Percentiles rank a stretch among this genome's conserved stretches.
Conservation (phyloP, 2,888 invertebrate genomes). For the Adelognathus sp. region DNA sequence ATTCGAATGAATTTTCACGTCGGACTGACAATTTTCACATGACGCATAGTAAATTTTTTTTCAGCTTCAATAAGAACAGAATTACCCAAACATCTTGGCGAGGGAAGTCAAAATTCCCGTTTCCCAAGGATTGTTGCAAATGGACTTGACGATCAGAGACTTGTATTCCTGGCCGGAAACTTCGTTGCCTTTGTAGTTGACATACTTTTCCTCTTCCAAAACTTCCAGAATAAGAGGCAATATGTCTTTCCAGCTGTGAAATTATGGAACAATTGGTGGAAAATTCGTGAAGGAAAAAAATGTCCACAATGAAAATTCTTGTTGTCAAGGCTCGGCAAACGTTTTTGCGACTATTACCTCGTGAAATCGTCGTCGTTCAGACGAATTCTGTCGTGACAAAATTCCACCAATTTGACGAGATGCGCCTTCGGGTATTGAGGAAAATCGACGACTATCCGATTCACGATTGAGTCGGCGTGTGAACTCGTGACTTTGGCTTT, state of each 20-base stretch:
- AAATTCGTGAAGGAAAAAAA: not conserved
- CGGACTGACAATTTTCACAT: no score
- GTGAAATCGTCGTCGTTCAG: constrained; percentile 82
- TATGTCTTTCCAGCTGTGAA: constrained; percentile 86
- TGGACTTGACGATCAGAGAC: constrained; percentile 83
- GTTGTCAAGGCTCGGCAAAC: no score
- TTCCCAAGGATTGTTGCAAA: constrained; percentile 85
- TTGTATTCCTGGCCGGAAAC: constrained; percentile 85
- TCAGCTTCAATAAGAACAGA: no score
- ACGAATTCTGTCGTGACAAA: constrained; percentile 83
- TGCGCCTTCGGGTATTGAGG: constrained; percentile 82
- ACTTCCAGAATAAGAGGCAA: constrained; percentile 85
- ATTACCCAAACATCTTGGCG: constrained; percentile 87
- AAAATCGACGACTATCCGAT: constrained; percentile 82
- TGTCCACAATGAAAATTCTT: not conserved
- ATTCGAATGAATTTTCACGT: no score
- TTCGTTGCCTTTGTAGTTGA: constrained; percentile 84
- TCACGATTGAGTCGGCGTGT: constrained; percentile 82
- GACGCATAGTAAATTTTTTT: no score
- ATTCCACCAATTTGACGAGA: constrained; percentile 83
- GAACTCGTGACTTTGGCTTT: constrained; percentile 77
- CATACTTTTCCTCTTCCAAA: constrained; percentile 82
- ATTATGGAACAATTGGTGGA: not conserved
- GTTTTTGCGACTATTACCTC: constrained; percentile 73
- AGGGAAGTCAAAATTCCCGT: constrained; percentile 84